Base-by-base conservation (phyloP, 2,888 invertebrate species). In the Thymelicus acteon region DNA sequence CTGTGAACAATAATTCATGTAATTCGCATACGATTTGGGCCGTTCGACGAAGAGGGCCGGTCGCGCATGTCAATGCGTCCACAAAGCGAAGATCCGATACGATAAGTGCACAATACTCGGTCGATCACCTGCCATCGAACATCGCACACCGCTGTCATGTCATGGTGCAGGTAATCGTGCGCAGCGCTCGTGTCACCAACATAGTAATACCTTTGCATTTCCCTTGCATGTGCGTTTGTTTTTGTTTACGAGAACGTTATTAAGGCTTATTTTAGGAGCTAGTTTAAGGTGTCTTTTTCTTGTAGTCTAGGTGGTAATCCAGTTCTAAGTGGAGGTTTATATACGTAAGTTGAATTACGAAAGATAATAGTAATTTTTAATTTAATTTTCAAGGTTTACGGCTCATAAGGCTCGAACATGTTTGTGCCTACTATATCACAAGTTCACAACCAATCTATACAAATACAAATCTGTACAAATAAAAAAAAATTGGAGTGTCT, bases 71-170 rank as follows among this genome's bases (percentile, higher is more conserved):
- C 85, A 92, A 93, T 91, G 86, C 81, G 85, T 75, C 77, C 77
- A 87, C 89, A 91, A 92, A 92, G 89, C 81, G 80, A 76, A 92
- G 92, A 93, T 92, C 88, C 90, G 88, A 88, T 81, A 79, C 87
- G 92, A 93, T 93, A 92, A 85, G 81, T 81, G 79, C 82, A 89
- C 89, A 90, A 87, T 65, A 65, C 64, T 83, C 87, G 92, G 91
- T 90, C 91, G 86, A 85, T 92, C 90, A 90, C 89, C 91, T 80
- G 57, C 47, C 68, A 68, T 68, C 68, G 68, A 37, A n/a, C 24
- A 78, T 72, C 75, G 80, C 77, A 78, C 79, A 15, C 44, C 7
- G 44, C 44, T 10, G 57, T 31, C 57, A 57, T 60, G 68, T 44
- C 60, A 68, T 60, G 19, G 47, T 61, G 68, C 65, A 61, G 64